Evolutionary conservation across 2,113 vertebrate genomes (phyloP), one percentile per base, ranked within the genome.

Genomic region (Phaethornis superciliosus): DNA sequence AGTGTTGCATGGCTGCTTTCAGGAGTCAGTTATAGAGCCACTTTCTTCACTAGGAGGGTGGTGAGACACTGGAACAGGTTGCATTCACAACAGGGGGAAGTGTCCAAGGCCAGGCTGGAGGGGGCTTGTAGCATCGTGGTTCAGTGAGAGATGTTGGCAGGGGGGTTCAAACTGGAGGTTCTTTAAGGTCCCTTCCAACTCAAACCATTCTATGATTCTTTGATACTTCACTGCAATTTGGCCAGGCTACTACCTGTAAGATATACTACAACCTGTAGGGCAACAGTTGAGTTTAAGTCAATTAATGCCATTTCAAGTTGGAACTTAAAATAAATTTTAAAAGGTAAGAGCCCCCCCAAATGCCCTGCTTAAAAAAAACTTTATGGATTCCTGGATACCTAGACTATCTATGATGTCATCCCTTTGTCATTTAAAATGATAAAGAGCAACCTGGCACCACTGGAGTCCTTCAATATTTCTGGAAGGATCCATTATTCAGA

Each of bases 1-100:
- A 33, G 6, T 0, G 23, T 2, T 33, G 64, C 55, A 55, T 0
- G 4, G 40, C 17, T 24, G 33, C 60, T 59, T 24, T 44, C 74
- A 74, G 74, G 59, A 81, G 24, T 27, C 12, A 20, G 40, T 22
- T 64, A 46, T 30, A 6, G 23, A 52, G 59, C 49, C 47, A 37
- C 30, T 51, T 47, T 20, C 46, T 47, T 47, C 46, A 47, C 10
- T 19, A 21, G 21, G 46, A 47, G 46, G 46, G 46, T 47, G 20
- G 46, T 21, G 46, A 47, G 20, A 47, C 46, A 47, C 46, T 47
- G 46, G 46, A 19, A 47, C 46, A 47, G 18, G 18, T 47, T 47
- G n/a, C n/a, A n/a, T n/a, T n/a, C n/a, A n/a, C n/a, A n/a, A n/a
- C n/a, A n/a, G n/a, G n/a, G n/a, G n/a, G 46, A 47, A 47, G 46